These are phyloP conservation scores for Poecilobothrus nobilitatus DNA, from an alignment of 2,888 invertebrate genomes.

Conservation along the genomic window DNA sequence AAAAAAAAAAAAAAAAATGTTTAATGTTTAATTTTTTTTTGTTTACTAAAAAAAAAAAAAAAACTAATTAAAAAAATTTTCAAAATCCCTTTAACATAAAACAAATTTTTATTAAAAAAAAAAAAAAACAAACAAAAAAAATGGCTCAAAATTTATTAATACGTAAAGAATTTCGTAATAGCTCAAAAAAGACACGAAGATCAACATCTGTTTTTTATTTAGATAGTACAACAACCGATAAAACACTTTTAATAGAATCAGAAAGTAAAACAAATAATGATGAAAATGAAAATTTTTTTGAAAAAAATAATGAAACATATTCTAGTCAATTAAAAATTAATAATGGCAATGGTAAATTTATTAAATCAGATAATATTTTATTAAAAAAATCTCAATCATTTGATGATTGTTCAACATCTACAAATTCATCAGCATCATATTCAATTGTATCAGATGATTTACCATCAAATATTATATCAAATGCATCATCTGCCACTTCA, in stretches of 20 bases:
- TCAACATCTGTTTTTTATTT: neutral
- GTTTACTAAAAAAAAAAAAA: no score
- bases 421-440: neutral
- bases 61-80: no score
- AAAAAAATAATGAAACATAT: neutral
- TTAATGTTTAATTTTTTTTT: no score
- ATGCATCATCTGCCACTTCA: neutral
- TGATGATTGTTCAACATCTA: neutral
- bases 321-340: neutral
- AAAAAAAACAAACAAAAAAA: neutral
- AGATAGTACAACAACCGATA: neutral
- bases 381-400: neutral
- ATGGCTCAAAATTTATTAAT: neutral
- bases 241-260: neutral
- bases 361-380: neutral
- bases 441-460: no score
- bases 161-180: conserved; percentile 1
- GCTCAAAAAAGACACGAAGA: neutral
- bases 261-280: neutral
- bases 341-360: no score
- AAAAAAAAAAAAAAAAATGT: no score
- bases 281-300: neutral
- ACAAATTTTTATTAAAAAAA: neutral
- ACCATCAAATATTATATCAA: neutral
- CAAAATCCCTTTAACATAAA: no score